These are phyloP conservation scores for Styela plicata DNA, from an alignment of 23 tunicate genomes.

Conservation along the genomic window DNA sequence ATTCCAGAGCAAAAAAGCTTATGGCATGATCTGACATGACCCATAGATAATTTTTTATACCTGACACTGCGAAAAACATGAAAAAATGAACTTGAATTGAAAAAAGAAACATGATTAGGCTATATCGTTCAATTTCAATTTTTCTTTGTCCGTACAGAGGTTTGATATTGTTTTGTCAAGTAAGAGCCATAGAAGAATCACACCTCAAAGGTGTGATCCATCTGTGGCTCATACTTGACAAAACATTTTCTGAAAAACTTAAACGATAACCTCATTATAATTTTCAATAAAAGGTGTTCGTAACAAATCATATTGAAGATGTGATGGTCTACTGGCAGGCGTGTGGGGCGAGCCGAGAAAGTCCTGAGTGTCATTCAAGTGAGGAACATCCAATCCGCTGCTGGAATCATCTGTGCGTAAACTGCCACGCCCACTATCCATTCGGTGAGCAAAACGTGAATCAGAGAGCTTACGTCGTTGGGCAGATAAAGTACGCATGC, in stretches of 20 bases:
- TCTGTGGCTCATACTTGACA: too few species aligned
- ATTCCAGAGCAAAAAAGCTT: too few species aligned
- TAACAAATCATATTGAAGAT: conserved; percentile 1
- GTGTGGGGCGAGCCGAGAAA: not conserved
- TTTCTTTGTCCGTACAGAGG: too few species aligned
- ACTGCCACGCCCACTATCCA: conserved; percentile 7
- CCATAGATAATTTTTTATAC: not conserved
- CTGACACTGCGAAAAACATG: not conserved
- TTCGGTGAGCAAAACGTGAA: conserved; percentile 18
- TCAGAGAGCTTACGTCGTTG: conserved; percentile 52
- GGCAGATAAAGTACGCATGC: conserved; percentile 55
- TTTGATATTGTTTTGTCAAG: too few species aligned
- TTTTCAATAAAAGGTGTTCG: conserved; percentile 29
- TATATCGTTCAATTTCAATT: not conserved
- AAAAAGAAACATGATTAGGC: not conserved
- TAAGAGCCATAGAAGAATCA: too few species aligned
- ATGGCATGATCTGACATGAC: not conserved
- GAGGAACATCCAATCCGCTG: conserved; percentile 15
- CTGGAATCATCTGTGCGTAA: conserved; percentile 6
- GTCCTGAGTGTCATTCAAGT: not conserved
- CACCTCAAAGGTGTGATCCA: too few species aligned
- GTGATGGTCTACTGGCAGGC: not conserved
- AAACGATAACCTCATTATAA: conserved; percentile 23
- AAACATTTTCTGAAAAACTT: not conserved
- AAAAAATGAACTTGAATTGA: not conserved